Conservation (phyloP, 2,113 vertebrate genomes). For the Datnioides undecimradiatus region DNA sequence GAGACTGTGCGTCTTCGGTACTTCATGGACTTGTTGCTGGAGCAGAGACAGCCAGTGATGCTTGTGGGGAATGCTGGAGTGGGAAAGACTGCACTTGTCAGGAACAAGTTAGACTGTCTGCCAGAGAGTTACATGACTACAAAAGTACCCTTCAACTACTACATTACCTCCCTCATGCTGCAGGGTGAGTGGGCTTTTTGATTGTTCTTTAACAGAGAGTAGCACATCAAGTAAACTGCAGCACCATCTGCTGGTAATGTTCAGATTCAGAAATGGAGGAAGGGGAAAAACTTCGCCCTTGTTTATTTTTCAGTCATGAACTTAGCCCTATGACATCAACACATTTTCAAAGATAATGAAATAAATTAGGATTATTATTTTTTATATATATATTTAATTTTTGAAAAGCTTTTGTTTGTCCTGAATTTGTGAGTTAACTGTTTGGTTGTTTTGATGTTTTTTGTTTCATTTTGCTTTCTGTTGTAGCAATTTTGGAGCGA, state of each 20-base stretch:
- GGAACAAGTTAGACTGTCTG: slow-evolving; percentile 80
- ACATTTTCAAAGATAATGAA: background rate
- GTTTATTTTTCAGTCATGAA: background rate
- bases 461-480: slow-evolving; percentile 9
- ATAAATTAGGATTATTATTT: too few species aligned
- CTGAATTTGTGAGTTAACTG: background rate
- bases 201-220: background rate
- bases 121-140: slow-evolving; percentile 75
- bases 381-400: too few species aligned
- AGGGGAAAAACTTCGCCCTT: background rate
- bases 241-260: slow-evolving; percentile 77
- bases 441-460: slow-evolving; percentile 3
- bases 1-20: slow-evolving; percentile 78
- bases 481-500: slow-evolving; percentile 85
- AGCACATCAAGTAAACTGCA: slow-evolving; percentile 49
- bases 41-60: slow-evolving; percentile 79
- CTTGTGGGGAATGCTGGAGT: slow-evolving; percentile 81
- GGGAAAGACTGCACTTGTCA: slow-evolving; percentile 81
- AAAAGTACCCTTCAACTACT: slow-evolving; percentile 83
- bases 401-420: background rate
- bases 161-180: slow-evolving; percentile 72
- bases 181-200: slow-evolving; percentile 56
- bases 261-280: background rate
- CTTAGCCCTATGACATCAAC: background rate
- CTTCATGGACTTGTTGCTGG: slow-evolving; percentile 84